Evolutionary conservation across 2,888 invertebrate species (phyloP).

Genomic region (Lochmaea crataegi): DNA sequence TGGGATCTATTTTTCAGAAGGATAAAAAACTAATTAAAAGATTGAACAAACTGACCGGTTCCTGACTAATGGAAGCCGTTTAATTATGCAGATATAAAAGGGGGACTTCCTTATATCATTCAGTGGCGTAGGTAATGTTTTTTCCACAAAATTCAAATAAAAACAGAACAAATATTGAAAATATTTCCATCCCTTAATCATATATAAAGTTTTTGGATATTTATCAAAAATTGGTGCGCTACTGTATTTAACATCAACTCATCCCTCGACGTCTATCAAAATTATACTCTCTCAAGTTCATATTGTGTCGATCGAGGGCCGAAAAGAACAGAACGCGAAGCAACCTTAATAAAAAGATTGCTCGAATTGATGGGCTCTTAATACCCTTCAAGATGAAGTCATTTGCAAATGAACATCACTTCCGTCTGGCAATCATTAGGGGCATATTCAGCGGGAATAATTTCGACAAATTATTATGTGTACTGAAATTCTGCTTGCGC

Average conservation of each 20-base stretch:
- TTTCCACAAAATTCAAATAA: neutral
- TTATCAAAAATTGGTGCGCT: neutral
- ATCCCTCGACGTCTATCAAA: constrained; percentile 60
- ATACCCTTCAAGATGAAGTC: constrained; percentile 61
- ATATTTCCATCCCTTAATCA: too few relatives aligned
- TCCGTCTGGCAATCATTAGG: constrained; percentile 64
- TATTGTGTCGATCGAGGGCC: constrained; percentile 57
- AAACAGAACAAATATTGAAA: too few relatives aligned
- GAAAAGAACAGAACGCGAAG: constrained; percentile 60
- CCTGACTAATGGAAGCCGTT: neutral
- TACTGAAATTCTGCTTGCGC: constrained; percentile 32
- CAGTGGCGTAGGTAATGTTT: neutral
- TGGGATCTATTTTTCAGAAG: too few relatives aligned
- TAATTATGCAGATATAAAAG: neutral
- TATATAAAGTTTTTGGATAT: too few relatives aligned
- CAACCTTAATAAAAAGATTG: constrained; percentile 65
- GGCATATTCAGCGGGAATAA: constrained; percentile 65
- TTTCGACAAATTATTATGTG: constrained; percentile 62
- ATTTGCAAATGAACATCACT: constrained; percentile 66
- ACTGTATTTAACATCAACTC: constrained; percentile 34
- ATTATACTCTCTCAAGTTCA: constrained; percentile 62
- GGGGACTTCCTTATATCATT: neutral
- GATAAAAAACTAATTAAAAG: neutral
- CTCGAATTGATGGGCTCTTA: constrained; percentile 62
- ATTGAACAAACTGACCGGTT: neutral